Evolutionary conservation across 2,888 invertebrate genomes (phyloP).

Genomic region (Drosophila stalkeri): DNA sequence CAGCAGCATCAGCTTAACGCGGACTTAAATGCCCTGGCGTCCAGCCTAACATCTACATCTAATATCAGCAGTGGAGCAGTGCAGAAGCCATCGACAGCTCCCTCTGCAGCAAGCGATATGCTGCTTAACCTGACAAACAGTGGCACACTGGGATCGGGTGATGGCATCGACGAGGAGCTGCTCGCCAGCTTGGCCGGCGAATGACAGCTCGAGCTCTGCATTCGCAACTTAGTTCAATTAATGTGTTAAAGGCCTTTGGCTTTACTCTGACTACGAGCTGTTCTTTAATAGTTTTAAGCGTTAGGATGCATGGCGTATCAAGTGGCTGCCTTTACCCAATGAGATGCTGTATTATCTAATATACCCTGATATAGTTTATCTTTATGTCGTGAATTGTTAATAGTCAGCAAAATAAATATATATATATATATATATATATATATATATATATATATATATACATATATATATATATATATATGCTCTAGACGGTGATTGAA

Average conservation of each 20-base stretch:
- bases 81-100: conserved; percentile 14
- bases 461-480: background rate
- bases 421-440: background rate
- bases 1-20: conserved; percentile 22
- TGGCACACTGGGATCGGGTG: conserved; percentile 27
- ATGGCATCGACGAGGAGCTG: conserved; percentile 71
- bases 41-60: conserved; percentile 7
- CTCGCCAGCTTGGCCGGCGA: conserved; percentile 75
- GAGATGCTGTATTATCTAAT: background rate
- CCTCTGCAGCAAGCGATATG: conserved; percentile 35
- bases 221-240: conserved; percentile 25
- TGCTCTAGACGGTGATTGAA: background rate
- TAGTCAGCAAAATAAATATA: background rate
- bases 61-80: conserved; percentile 22
- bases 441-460: background rate
- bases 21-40: conserved; percentile 15
- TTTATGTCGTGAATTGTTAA: background rate
- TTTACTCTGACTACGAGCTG: conserved; percentile 6
- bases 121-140: conserved; percentile 42
- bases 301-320: background rate
- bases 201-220: conserved; percentile 54
- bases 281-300: conserved; percentile 6
- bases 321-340: conserved; percentile 18
- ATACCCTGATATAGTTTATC: background rate
- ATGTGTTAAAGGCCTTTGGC: conserved; percentile 11